Percentiles rank a stretch among this genome's conserved stretches.
These are phyloP conservation scores for Catharus minimus DNA, from an alignment of 2,113 vertebrate genomes.

Conservation along the genomic window DNA sequence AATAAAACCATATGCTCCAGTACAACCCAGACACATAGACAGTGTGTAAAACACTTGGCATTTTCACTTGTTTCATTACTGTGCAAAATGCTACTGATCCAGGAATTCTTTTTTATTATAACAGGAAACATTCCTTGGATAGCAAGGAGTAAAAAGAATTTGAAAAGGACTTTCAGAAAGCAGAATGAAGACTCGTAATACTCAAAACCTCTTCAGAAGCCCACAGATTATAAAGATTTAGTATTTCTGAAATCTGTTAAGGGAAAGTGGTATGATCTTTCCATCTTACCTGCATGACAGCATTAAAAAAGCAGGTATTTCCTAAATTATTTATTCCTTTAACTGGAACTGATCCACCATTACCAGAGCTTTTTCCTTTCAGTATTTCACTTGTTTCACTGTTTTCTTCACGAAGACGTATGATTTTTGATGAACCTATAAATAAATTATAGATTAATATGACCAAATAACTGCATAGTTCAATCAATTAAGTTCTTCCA, in stretches of 20 bases:
- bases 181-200: background rate
- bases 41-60: background rate
- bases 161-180: background rate
- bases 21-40: background rate
- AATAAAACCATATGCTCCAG: slow-evolving; percentile 32
- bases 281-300: slow-evolving; percentile 91
- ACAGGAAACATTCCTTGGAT: background rate
- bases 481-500: background rate
- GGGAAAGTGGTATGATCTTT: background rate
- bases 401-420: slow-evolving; percentile 85
- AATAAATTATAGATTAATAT: slow-evolving; percentile 23
- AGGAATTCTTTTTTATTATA: background rate
- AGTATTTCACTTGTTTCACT: slow-evolving; percentile 77
- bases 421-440: slow-evolving; percentile 85
- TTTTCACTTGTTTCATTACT: slow-evolving; percentile 14
- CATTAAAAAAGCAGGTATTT: slow-evolving; percentile 98
- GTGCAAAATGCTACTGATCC: background rate
- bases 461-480: background rate
- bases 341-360: slow-evolving; percentile 81
- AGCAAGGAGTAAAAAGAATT: background rate
- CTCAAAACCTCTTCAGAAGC: background rate
- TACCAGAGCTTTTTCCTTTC: slow-evolving; percentile 77
- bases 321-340: slow-evolving; percentile 97
- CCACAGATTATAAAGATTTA: background rate
- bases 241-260: background rate